Percentiles rank a stretch among this genome's conserved stretches.
Evolutionary conservation across 2,888 invertebrate species (phyloP).

Genomic region (Chouioia cunea): DNA sequence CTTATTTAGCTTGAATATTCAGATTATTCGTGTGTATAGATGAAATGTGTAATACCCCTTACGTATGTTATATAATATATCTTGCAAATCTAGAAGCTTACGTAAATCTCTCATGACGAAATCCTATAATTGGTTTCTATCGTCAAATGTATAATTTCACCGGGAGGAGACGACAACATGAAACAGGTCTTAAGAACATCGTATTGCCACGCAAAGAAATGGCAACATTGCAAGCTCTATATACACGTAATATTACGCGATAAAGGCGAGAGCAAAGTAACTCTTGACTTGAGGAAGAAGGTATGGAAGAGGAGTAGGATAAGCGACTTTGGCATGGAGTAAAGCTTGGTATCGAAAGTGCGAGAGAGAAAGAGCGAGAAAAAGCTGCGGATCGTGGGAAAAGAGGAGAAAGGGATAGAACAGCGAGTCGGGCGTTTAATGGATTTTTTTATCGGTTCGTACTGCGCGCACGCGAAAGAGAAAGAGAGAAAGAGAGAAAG

Average conservation of each 20-base stretch:
- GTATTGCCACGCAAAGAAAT: slow-evolving; percentile 5
- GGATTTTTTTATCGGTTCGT: slow-evolving; percentile 64
- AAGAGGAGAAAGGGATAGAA: slow-evolving; percentile 53
- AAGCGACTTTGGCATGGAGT: background rate
- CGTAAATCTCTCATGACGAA: background rate
- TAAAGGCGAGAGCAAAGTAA: slow-evolving; percentile 3
- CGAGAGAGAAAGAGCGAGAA: slow-evolving; percentile 17
- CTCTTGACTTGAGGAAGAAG: background rate
- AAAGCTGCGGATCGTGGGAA: slow-evolving; percentile 4
- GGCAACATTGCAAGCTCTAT: background rate
- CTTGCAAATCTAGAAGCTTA: background rate
- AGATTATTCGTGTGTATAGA: no score
- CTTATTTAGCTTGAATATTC: no score
- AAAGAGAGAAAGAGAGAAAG: background rate
- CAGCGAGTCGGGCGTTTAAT: slow-evolving; percentile 59
- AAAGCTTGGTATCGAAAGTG: slow-evolving; percentile 11
- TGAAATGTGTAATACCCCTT: no score
- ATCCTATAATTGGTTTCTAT: slow-evolving; percentile 2
- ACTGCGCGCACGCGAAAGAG: slow-evolving; percentile 51
- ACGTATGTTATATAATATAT: no score
- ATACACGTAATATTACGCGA: background rate
- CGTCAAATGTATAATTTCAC: slow-evolving; percentile 4
- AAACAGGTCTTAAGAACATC: slow-evolving; percentile 6
- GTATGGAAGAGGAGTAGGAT: slow-evolving; percentile 12
- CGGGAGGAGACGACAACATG: background rate